A percentile compares a stretch with the other conserved stretches of the same genome.
These are phyloP conservation scores for Zaprionus gabonicus DNA, from an alignment of 1,140 invertebrate genomes.

Conservation along the genomic window DNA sequence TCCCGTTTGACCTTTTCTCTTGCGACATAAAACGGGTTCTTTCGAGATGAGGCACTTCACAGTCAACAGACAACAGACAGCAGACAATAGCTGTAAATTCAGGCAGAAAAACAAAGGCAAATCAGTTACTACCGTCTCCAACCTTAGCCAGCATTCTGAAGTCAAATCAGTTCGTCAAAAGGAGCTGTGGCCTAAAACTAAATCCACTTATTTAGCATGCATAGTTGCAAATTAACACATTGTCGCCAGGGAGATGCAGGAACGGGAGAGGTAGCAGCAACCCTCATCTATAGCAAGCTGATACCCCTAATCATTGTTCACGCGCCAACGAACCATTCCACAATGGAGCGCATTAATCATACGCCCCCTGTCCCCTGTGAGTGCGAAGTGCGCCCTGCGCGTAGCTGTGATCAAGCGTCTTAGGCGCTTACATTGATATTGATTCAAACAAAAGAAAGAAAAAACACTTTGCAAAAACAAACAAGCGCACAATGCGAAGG, in stretches of 20 bases:
- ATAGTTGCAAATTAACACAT: conserved; percentile 42
- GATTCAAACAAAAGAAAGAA: conserved; percentile 53
- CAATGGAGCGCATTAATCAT: conserved; percentile 61
- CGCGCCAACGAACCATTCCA: conserved; percentile 26
- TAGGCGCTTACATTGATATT: conserved; percentile 54
- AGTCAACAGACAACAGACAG: no score
- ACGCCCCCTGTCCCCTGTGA: conserved; percentile 18
- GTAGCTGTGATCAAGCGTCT: conserved; percentile 42
- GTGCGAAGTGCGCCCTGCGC: background rate
- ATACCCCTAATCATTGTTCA: conserved; percentile 37
- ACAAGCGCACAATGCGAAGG: conserved; percentile 16
- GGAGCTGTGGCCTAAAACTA: conserved; percentile 1
- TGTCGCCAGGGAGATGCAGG: background rate
- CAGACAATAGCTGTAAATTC: conserved; percentile 16
- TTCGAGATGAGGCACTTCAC: background rate
- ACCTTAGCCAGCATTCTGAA: background rate
- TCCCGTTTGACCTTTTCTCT: conserved; percentile 52
- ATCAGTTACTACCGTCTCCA: background rate
- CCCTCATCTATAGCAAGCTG: background rate
- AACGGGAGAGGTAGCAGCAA: background rate
- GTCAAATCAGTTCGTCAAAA: conserved; percentile 3
- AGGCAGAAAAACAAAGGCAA: conserved; percentile 3
- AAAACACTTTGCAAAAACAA: conserved; percentile 41
- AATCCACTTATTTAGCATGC: conserved; percentile 18
- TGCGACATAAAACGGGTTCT: conserved; percentile 41